phyloP scores from a whole-genome alignment of 1,140 invertebrate genomes.

The Drosophila paulistorum region DNA sequence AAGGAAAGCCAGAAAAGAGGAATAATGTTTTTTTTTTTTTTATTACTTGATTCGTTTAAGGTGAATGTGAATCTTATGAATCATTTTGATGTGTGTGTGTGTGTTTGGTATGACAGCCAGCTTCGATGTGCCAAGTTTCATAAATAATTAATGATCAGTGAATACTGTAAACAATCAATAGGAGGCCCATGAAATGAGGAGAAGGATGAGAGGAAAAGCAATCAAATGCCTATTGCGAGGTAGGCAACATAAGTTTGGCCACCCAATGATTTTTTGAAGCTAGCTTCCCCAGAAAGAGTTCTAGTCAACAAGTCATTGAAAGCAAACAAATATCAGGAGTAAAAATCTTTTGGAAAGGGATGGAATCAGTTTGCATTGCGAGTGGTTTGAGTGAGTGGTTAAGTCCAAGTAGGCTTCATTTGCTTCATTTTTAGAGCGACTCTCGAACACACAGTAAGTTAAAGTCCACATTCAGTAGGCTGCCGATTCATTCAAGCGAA shows the following conservation, averaged over 20 bases:
- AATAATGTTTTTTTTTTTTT: not conserved
- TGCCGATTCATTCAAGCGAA: constrained; percentile 9
- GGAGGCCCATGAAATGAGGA: not conserved
- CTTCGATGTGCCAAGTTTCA: constrained; percentile 43
- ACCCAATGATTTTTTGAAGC: no score
- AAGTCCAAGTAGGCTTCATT: no score
- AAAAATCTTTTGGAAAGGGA: no score
- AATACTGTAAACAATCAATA: constrained; percentile 16
- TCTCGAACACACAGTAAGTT: not conserved
- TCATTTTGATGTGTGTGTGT: constrained; percentile 22
- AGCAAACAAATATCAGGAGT: no score
- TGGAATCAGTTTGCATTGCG: no score
- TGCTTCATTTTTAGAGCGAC: not conserved
- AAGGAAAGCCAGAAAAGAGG: constrained; percentile 18
- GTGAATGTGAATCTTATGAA: constrained; percentile 10
- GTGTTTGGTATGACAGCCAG: constrained; percentile 24
- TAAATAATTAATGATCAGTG: constrained; percentile 75
- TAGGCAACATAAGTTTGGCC: no score
- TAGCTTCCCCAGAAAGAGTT: no score
- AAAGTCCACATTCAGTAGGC: not conserved
- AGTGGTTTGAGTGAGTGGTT: no score
- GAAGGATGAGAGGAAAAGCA: constrained; percentile 17
- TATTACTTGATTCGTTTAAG: not conserved
- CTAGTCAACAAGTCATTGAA: no score
- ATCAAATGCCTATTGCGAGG: constrained; percentile 34